phyloP scores from a whole-genome alignment of 30 jellyfish, hydroid and myxozoan genomes.

The Cassiopea xamachana region DNA sequence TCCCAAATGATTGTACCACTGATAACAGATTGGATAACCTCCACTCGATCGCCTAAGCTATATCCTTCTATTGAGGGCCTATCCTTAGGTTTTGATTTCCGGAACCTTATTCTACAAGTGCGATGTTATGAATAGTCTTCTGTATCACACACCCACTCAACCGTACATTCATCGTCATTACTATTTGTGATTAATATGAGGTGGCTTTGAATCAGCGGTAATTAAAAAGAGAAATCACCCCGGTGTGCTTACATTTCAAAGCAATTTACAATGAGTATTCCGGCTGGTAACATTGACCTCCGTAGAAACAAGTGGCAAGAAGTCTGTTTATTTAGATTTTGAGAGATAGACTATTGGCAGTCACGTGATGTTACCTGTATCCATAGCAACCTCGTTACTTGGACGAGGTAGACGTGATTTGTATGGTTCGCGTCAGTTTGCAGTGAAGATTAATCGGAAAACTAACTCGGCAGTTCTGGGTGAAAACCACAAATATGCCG shows the following conservation, averaged over 20 bases:
- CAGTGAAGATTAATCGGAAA: background rate
- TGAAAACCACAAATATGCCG: conserved; percentile 64
- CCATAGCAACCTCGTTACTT: conserved; percentile 35
- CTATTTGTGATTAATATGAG: background rate
- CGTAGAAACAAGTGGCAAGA: conserved; percentile 52
- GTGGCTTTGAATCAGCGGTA: background rate
- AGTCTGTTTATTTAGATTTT: background rate
- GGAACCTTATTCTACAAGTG: too few relatives aligned
- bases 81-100: too few relatives aligned
- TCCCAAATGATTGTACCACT: too few relatives aligned
- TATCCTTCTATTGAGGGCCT: too few relatives aligned
- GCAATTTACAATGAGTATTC: background rate
- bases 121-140: background rate
- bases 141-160: background rate
- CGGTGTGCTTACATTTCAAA: background rate
- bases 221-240: background rate
- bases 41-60: too few relatives aligned
- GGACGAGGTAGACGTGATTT: background rate
- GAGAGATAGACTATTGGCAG: background rate
- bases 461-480: background rate
- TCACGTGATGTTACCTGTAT: conserved; percentile 57
- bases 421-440: background rate
- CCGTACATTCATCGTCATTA: background rate
- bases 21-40: too few relatives aligned
- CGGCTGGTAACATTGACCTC: background rate